Percentiles rank a stretch among this genome's conserved stretches.
Evolutionary conservation across 2,113 vertebrate genomes (phyloP).

Genomic region (Neofelis nebulosa): DNA sequence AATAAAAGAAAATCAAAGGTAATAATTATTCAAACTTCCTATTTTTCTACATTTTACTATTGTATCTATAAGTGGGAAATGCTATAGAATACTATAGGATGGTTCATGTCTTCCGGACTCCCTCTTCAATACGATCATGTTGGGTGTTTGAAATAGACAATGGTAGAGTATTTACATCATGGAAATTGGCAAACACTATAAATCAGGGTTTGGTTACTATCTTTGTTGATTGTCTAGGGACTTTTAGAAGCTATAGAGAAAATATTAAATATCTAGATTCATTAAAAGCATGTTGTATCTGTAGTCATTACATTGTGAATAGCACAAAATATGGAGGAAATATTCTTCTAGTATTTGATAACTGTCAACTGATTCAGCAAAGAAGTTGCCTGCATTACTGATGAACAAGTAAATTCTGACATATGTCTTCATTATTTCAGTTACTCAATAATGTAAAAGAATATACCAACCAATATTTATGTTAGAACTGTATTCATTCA

Average conservation of each 20-base stretch:
- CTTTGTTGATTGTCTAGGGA: neutral
- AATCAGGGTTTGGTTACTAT: neutral
- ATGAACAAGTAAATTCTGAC: constrained; percentile 35
- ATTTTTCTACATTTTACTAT: neutral
- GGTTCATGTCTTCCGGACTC: neutral
- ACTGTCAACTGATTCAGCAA: constrained; percentile 23
- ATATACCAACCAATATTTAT: constrained; percentile 11
- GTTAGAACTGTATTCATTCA: constrained; percentile 1
- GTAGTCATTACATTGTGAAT: neutral
- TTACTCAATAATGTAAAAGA: constrained; percentile 40
- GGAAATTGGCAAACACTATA: neutral
- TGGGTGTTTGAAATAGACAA: constrained; percentile 21
- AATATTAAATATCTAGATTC: constrained; percentile 3
- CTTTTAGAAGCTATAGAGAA: constrained; percentile 16
- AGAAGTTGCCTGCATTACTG: neutral
- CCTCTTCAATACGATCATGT: neutral
- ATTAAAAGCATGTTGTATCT: constrained; percentile 12
- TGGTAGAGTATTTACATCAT: neutral
- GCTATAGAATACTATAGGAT: neutral
- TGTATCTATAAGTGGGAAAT: neutral
- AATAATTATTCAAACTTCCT: constrained; percentile 25
- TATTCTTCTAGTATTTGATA: constrained; percentile 31
- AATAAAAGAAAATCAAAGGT: constrained; percentile 6
- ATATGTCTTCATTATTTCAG: constrained; percentile 18
- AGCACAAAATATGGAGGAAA: constrained; percentile 39